Evolutionary conservation across 37 sponge, comb jelly and placozoan genomes (phyloP).

Genomic region (Halisarca cf. caerulea): DNA sequence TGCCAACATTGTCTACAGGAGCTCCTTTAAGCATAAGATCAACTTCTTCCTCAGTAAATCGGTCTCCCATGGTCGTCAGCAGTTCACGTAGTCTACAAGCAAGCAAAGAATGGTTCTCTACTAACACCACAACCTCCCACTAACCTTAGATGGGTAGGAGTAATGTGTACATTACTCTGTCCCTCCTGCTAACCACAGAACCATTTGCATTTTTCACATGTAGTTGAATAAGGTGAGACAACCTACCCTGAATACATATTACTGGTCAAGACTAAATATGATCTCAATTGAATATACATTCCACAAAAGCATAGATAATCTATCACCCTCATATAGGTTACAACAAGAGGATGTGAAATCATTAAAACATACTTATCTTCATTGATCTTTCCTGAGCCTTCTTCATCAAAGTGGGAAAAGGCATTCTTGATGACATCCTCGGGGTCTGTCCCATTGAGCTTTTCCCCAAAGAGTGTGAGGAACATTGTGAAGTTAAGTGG

Average conservation of each 20-base stretch:
- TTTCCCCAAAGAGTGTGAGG: conserved; percentile 97
- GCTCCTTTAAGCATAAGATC: conserved; percentile 96
- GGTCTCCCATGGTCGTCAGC: conserved; percentile 96
- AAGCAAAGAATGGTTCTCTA: too few species aligned
- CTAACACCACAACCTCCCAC: too few species aligned
- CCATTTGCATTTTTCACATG: conserved; percentile 6
- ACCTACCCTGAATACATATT: background rate
- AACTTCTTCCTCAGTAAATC: conserved; percentile 86
- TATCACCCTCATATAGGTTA: too few species aligned
- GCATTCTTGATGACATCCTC: conserved; percentile 99
- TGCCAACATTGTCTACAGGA: conserved; percentile 87
- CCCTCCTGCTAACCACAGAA: too few species aligned
- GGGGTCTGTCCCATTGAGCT: conserved; percentile 97
- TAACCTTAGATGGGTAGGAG: too few species aligned
- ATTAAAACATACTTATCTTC: conserved; percentile 77
- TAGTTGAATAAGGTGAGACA: background rate
- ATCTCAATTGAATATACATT: too few species aligned
- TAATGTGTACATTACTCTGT: too few species aligned
- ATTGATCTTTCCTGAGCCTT: conserved; percentile 87
- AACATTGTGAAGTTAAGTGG: conserved; percentile 99
- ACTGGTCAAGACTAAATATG: too few species aligned
- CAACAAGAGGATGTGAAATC: too few species aligned
- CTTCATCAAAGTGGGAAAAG: conserved; percentile 98
- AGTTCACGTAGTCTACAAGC: conserved; percentile 79
- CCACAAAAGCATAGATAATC: too few species aligned